Percentiles rank a stretch among this genome's conserved stretches.
These are phyloP conservation scores for Actinia tenebrosa DNA, from an alignment of 64 coral and sea anemone species.

Conservation along the genomic window DNA sequence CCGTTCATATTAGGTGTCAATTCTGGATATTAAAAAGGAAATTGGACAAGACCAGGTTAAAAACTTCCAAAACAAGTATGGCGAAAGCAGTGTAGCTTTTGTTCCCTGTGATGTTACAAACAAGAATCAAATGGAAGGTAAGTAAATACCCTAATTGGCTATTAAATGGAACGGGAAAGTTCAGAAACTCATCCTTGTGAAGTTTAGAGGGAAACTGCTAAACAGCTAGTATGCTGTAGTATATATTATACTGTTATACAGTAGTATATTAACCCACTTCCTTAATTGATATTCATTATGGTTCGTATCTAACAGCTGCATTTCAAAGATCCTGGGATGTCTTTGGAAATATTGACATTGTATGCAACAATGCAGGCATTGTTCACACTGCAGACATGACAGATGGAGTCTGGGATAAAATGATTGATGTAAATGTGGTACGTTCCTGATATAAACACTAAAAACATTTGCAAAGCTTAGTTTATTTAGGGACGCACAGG, in stretches of 20 bases:
- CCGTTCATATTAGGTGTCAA: slow-evolving; percentile 38
- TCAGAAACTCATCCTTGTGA: no score
- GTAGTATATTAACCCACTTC: no score
- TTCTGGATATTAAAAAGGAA: slow-evolving; percentile 45
- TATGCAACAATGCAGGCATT: slow-evolving; percentile 96
- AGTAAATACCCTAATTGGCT: neutral
- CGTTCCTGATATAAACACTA: neutral
- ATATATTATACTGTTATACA: no score
- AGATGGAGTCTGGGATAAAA: slow-evolving; percentile 47
- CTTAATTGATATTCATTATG: neutral
- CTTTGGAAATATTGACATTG: slow-evolving; percentile 69
- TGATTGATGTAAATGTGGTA: slow-evolving; percentile 85
- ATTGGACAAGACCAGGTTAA: slow-evolving; percentile 43
- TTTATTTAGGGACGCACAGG: no score
- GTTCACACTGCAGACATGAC: neutral
- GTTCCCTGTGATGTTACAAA: slow-evolving; percentile 74
- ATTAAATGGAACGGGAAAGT: no score
- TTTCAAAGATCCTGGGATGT: slow-evolving; percentile 43
- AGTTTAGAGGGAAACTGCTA: no score
- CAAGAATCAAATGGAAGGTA: slow-evolving; percentile 61
- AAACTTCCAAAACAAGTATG: slow-evolving; percentile 53
- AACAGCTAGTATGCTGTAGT: no score
- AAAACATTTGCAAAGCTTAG: no score
- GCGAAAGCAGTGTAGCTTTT: slow-evolving; percentile 45
- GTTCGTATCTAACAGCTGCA: slow-evolving; percentile 2